A percentile compares a stretch with the other conserved stretches of the same genome.
phyloP scores from a whole-genome alignment of 2,797 vertebrate species.

The Clarias platycephalus region DNA sequence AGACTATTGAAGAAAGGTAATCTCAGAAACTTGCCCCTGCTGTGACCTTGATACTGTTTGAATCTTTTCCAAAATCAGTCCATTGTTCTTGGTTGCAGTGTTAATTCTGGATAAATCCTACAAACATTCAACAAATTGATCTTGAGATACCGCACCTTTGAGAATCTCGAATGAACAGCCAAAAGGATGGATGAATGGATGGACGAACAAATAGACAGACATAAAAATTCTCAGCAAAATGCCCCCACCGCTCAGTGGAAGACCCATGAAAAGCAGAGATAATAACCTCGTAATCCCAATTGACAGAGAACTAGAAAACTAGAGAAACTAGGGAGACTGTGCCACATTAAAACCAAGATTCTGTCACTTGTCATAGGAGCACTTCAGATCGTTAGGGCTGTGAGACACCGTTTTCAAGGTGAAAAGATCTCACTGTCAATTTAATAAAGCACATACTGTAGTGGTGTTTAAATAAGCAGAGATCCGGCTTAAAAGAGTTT shows the following conservation, averaged over 20 bases:
- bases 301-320: neutral
- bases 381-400: neutral
- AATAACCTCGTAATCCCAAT: neutral
- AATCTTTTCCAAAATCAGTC: neutral
- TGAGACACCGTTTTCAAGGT: neutral
- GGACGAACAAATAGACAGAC: too few relatives aligned
- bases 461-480: constrained; percentile 2
- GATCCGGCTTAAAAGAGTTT: neutral
- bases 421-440: constrained; percentile 13
- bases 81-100: neutral
- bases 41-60: neutral
- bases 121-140: neutral
- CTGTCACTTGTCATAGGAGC: neutral
- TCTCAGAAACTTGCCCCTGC: neutral
- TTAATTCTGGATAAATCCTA: neutral
- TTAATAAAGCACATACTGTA: neutral
- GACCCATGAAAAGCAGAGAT: neutral
- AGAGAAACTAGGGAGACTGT: neutral
- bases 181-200: neutral
- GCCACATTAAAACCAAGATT: neutral
- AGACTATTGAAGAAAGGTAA: neutral
- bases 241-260: neutral
- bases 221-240: neutral
- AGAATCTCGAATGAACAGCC: neutral
- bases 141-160: neutral